phyloP scores from a whole-genome alignment of 1,140 invertebrate genomes.

The Chelonus insularis region DNA sequence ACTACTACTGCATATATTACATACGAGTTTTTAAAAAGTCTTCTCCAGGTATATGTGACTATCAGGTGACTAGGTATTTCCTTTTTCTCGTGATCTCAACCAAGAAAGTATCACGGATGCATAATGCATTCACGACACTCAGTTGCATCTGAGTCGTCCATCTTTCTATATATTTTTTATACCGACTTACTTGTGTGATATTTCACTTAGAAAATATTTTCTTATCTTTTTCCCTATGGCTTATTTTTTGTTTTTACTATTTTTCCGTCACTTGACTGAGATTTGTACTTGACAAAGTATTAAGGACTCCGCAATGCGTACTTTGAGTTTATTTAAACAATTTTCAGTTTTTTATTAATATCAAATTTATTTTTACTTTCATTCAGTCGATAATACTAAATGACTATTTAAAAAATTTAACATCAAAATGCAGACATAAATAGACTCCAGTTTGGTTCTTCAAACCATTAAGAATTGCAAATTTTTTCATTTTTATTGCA shows the following conservation, averaged over 20 bases:
- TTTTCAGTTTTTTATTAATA: too few species aligned
- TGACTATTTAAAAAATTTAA: too few species aligned
- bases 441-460: too few species aligned
- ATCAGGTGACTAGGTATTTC: constrained; percentile 6
- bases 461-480: too few species aligned
- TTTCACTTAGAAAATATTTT: background rate
- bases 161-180: background rate
- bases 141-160: constrained; percentile 2
- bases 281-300: too few species aligned
- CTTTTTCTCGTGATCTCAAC: background rate
- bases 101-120: constrained; percentile 5
- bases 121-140: constrained; percentile 8
- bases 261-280: too few species aligned
- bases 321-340: too few species aligned
- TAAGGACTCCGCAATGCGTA: too few species aligned
- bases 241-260: background rate
- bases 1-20: background rate
- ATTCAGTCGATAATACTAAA: too few species aligned
- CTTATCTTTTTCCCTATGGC: background rate
- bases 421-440: too few species aligned
- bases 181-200: background rate
- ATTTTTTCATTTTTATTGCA: too few species aligned
- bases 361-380: too few species aligned
- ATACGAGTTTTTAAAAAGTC: constrained; percentile 8
- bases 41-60: background rate